Evolutionary conservation across 2,888 invertebrate genomes (phyloP).

Genomic region (Stenichneumon culpator): DNA sequence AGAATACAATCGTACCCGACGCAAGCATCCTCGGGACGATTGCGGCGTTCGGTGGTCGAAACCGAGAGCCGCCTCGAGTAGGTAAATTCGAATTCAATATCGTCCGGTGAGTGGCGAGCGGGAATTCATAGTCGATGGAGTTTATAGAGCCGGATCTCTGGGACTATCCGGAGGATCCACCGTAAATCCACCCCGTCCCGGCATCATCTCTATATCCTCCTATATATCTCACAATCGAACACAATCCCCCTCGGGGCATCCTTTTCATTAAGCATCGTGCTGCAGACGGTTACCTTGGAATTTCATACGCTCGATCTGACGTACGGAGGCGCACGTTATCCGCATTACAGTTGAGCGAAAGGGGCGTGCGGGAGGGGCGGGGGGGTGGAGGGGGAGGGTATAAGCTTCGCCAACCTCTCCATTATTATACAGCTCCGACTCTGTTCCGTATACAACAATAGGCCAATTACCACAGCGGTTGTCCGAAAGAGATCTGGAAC

Average conservation of each 20-base stretch:
- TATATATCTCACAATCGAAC: constrained; percentile 26
- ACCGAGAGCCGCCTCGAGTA: neutral
- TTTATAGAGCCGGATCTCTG: constrained; percentile 45
- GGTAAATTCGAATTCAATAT: constrained; percentile 63
- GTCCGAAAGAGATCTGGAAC: constrained; percentile 51
- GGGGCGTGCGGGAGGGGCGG: too few relatives aligned
- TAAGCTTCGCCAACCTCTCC: neutral
- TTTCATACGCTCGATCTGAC: constrained; percentile 40
- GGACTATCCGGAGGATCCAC: constrained; percentile 42
- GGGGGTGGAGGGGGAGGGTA: neutral
- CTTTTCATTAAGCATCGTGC: constrained; percentile 44
- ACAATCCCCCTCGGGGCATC: constrained; percentile 26
- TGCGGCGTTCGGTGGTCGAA: too few relatives aligned
- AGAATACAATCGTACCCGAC: too few relatives aligned
- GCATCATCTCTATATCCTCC: neutral
- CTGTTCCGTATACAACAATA: neutral
- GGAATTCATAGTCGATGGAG: constrained; percentile 60
- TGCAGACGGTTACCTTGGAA: constrained; percentile 45
- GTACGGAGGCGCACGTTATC: neutral
- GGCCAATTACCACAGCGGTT: constrained; percentile 48
- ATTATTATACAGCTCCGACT: constrained; percentile 23
- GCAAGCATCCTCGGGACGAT: too few relatives aligned
- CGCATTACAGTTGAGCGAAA: neutral
- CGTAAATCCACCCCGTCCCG: constrained; percentile 23
- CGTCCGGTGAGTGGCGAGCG: constrained; percentile 37